Evolutionary conservation across 35 echinoderm and acorn worm species (phyloP).

Genomic region (Acanthaster planci): DNA sequence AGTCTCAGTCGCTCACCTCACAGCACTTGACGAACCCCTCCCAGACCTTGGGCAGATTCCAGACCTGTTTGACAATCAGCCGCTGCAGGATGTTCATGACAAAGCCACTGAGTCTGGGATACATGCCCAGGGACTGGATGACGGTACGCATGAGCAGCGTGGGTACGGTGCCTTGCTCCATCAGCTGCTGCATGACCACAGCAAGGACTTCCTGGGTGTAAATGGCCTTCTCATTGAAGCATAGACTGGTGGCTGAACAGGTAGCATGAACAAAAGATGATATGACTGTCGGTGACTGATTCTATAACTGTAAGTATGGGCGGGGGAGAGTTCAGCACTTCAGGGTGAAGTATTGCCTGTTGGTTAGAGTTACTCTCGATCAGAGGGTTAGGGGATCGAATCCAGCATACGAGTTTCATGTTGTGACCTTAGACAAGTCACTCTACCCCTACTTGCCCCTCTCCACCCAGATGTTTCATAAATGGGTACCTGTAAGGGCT

Average conservation of each 20-base stretch:
- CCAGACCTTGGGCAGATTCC: conserved; percentile 92
- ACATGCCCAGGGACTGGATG: conserved; percentile 96
- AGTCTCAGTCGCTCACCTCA: conserved; percentile 57
- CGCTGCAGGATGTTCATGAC: conserved; percentile 95
- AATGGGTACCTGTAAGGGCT: too few species aligned
- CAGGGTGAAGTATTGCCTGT: too few species aligned
- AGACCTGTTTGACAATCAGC: conserved; percentile 90
- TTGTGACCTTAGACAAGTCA: too few species aligned
- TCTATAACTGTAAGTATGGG: too few species aligned
- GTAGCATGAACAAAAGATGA: too few species aligned
- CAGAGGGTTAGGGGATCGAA: too few species aligned
- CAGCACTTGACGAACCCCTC: conserved; percentile 99
- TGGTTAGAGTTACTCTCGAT: too few species aligned
- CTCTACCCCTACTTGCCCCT: too few species aligned
- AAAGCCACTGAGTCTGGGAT: conserved; percentile 90
- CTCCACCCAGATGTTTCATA: too few species aligned
- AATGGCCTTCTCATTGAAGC: conserved; percentile 96
- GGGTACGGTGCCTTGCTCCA: conserved; percentile 87
- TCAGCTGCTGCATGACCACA: conserved; percentile 96
- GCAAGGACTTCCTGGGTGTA: conserved; percentile 93
- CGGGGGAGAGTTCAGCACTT: too few species aligned
- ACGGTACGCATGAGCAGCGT: conserved; percentile 89
- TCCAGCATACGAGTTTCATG: too few species aligned
- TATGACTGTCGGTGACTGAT: too few species aligned
- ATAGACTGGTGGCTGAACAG: conserved; percentile 83